Evolutionary conservation across 1,140 invertebrate genomes (phyloP).

Genomic region (Globodera rostochiensis): DNA sequence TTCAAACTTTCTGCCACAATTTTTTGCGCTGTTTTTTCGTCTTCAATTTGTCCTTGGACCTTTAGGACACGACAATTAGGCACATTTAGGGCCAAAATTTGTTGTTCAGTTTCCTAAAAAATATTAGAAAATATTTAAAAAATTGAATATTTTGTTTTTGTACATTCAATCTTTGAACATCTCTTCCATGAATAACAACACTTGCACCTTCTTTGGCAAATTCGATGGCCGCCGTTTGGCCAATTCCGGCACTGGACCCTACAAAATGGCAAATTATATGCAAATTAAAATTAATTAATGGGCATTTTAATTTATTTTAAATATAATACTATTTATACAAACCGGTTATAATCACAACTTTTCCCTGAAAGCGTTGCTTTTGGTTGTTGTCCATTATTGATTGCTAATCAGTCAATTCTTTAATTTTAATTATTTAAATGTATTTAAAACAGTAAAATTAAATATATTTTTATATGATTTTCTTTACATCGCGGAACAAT

Average conservation of each 20-base stretch:
- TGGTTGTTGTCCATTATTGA: no score
- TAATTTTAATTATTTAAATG: no score
- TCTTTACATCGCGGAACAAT: no score
- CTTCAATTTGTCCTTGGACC: slow-evolving; percentile 33
- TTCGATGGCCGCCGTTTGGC: slow-evolving; percentile 31
- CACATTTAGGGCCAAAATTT: slow-evolving; percentile 26
- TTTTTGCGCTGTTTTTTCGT: slow-evolving; percentile 26
- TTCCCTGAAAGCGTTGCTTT: no score
- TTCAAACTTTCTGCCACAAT: slow-evolving; percentile 37
- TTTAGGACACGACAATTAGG: slow-evolving; percentile 33
- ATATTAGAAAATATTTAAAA: not conserved
- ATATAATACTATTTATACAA: no score
- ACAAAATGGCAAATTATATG: slow-evolving; percentile 14
- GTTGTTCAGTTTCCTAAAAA: slow-evolving; percentile 42
- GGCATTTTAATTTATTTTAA: no score
- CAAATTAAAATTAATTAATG: no score
- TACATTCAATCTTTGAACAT: slow-evolving; percentile 22
- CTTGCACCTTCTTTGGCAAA: slow-evolving; percentile 40
- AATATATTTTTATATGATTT: no score
- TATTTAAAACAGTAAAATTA: no score
- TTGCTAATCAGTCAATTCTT: no score
- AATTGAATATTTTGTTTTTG: not conserved
- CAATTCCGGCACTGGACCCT: slow-evolving; percentile 46
- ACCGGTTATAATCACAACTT: no score
- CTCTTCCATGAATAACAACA: slow-evolving; percentile 36